Conservation (phyloP, 2,888 invertebrate species). For the Cataglyphis livida region DNA sequence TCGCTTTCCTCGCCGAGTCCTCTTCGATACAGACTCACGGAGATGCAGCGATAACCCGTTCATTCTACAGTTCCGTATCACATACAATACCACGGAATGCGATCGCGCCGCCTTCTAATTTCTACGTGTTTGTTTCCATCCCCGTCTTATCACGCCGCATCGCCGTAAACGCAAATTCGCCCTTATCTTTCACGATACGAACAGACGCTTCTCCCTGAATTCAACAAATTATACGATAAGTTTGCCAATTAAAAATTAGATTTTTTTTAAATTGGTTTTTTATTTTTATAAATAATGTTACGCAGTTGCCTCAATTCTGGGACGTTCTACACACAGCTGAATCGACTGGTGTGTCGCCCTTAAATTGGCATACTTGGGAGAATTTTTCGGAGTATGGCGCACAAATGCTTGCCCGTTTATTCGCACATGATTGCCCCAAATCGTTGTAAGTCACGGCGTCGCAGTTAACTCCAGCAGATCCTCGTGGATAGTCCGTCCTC, state of each 20-base stretch:
- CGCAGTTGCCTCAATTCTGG: neutral
- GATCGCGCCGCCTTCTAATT: constrained; percentile 43
- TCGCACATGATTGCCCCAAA: constrained; percentile 50
- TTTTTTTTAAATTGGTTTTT: neutral
- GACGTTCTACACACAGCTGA: neutral
- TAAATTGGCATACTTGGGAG: constrained; percentile 39
- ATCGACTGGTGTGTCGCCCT: neutral
- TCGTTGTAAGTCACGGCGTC: constrained; percentile 55
- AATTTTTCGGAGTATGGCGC: constrained; percentile 23
- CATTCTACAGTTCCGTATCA: constrained; percentile 17
- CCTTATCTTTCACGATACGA: constrained; percentile 2
- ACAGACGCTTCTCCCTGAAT: neutral
- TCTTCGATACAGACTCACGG: constrained; percentile 36
- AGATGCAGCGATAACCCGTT: constrained; percentile 49
- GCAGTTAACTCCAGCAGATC: constrained; percentile 48
- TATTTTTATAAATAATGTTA: neutral
- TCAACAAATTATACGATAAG: neutral
- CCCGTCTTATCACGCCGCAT: constrained; percentile 26
- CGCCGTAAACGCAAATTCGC: constrained; percentile 29
- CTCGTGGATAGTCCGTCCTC: constrained; percentile 57
- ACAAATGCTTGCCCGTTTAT: constrained; percentile 28
- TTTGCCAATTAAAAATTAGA: neutral
- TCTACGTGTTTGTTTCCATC: constrained; percentile 47
- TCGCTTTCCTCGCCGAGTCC: constrained; percentile 9
- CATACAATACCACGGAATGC: constrained; percentile 43